Percentiles rank a stretch among this genome's conserved stretches.
phyloP scores from a whole-genome alignment of 2,888 invertebrate genomes.

The Helobdella robusta region DNA sequence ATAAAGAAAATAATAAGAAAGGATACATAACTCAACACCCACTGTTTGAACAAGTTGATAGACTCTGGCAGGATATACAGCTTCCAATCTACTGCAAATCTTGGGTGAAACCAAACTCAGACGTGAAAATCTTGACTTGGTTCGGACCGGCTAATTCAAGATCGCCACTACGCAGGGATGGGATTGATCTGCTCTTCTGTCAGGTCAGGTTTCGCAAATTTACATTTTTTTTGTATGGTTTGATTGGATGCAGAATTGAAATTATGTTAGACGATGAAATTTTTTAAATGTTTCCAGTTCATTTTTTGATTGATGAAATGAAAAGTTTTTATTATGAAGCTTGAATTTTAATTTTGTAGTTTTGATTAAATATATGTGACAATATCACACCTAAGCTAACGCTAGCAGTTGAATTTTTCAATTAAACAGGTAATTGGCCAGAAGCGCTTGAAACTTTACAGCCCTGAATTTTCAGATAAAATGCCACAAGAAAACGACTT shows the following conservation, averaged over 20 bases:
- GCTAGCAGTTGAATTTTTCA: too few species aligned
- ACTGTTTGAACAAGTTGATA: conserved; percentile 82
- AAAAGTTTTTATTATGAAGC: too few species aligned
- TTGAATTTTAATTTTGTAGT: too few species aligned
- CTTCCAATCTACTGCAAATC: conserved; percentile 87
- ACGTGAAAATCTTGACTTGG: conserved; percentile 82
- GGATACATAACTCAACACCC: conserved; percentile 94
- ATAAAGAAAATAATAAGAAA: too few species aligned
- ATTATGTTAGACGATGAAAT: too few species aligned
- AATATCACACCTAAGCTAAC: too few species aligned
- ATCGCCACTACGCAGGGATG: conserved; percentile 88
- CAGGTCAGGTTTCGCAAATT: conserved; percentile 24
- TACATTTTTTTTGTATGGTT: too few species aligned
- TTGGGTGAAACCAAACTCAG: conserved; percentile 40
- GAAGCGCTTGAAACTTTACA: conserved; percentile 74
- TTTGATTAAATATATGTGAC: too few species aligned
- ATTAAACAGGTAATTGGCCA: conserved; percentile 62
- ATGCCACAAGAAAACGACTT: conserved; percentile 68
- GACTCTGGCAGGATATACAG: conserved; percentile 71
- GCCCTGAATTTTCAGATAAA: conserved; percentile 60
- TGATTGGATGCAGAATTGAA: too few species aligned
- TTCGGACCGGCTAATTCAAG: conserved; percentile 86
- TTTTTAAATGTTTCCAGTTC: too few species aligned
- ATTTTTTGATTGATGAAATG: too few species aligned
- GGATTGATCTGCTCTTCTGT: conserved; percentile 79